Evolutionary conservation across 2,888 invertebrate genomes (phyloP).

Genomic region (Priocnemis perturbator): DNA sequence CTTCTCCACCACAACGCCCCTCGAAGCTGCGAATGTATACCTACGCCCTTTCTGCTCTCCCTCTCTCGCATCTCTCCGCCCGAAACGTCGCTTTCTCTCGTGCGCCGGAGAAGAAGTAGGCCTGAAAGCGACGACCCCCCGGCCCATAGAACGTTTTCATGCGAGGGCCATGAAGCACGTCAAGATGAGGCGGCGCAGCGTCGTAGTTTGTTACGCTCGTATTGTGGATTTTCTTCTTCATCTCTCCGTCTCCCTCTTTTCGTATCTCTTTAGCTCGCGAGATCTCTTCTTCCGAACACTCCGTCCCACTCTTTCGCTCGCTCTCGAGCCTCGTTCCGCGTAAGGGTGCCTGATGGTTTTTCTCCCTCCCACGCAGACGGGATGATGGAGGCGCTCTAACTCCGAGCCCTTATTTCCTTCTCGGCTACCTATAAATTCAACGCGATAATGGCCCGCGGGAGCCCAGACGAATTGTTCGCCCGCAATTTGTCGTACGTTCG

Average conservation of each 20-base stretch:
- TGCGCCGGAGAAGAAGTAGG: neutral
- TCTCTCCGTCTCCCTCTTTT: slow-evolving; percentile 24
- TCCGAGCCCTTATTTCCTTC: slow-evolving; percentile 45
- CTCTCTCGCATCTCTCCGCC: too few species aligned
- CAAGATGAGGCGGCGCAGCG: slow-evolving; percentile 8
- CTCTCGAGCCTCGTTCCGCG: neutral
- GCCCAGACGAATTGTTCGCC: slow-evolving; percentile 39
- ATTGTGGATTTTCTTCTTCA: slow-evolving; percentile 53
- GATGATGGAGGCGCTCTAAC: slow-evolving; percentile 34
- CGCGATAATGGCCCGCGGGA: slow-evolving; percentile 43
- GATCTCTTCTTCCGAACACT: too few species aligned
- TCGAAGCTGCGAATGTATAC: too few species aligned
- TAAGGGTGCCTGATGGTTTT: neutral
- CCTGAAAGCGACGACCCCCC: slow-evolving; percentile 12
- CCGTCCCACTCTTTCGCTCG: neutral
- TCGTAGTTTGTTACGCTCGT: slow-evolving; percentile 53
- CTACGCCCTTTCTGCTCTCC: too few species aligned
- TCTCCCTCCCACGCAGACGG: slow-evolving; percentile 21
- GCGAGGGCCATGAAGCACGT: slow-evolving; percentile 33
- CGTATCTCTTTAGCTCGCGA: too few species aligned
- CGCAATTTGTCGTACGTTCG: slow-evolving; percentile 42
- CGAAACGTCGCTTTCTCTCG: too few species aligned
- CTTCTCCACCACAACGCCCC: too few species aligned
- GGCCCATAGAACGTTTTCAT: slow-evolving; percentile 49
- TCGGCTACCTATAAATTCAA: slow-evolving; percentile 34